Conservation (phyloP, 2,797 vertebrate species). For the Anisognathus igniventris region DNA sequence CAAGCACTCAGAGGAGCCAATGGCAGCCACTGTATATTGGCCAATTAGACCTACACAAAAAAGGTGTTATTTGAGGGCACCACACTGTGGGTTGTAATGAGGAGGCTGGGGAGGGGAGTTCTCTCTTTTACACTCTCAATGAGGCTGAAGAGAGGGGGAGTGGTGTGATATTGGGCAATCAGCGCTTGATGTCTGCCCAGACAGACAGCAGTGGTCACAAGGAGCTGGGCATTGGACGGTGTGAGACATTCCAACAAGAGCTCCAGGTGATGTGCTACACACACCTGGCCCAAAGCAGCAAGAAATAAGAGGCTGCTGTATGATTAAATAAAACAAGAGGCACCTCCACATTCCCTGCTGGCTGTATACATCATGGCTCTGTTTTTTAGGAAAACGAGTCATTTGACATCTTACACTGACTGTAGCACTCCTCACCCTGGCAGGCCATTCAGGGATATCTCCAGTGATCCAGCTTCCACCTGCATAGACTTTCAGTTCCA, state of each 20-base stretch:
- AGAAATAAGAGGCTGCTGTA: background rate
- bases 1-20: conserved; percentile 19
- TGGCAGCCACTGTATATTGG: conserved; percentile 27
- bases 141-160: conserved; percentile 21
- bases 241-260: background rate
- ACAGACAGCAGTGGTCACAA: background rate
- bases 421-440: background rate
- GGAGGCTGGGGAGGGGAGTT: background rate
- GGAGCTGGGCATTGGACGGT: background rate
- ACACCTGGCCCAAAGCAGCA: background rate
- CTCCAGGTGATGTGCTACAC: background rate
- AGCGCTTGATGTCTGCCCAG: background rate
- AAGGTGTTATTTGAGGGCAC: conserved; percentile 54
- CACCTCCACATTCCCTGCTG: background rate
- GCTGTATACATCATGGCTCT: background rate
- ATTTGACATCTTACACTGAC: background rate
- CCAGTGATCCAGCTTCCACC: background rate
- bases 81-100: conserved; percentile 44
- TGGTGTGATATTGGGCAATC: background rate
- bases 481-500: background rate
- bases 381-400: background rate
- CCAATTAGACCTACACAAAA: conserved; percentile 67
- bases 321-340: background rate
- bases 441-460: background rate
- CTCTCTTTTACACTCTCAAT: background rate